Evolutionary conservation across 92 coral and sea anemone species (phyloP).

Genomic region (Actinostola sp.): DNA sequence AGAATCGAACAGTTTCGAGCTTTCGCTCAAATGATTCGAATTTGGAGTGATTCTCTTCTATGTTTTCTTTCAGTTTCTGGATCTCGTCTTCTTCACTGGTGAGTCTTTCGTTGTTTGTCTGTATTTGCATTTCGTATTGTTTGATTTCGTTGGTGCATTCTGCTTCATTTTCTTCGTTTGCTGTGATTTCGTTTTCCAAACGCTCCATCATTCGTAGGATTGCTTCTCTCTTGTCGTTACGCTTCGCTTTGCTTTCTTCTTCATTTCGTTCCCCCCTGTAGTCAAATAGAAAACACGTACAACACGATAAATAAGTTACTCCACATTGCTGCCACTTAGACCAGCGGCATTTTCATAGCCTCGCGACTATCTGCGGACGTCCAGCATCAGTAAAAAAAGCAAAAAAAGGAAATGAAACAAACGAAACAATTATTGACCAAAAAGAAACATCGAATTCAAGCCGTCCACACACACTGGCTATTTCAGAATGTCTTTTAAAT

Average conservation of each 20-base stretch:
- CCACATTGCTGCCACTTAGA: too few relatives aligned
- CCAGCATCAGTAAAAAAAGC: too few relatives aligned
- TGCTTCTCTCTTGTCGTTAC: slow-evolving; percentile 66
- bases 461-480: too few relatives aligned
- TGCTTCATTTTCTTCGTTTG: slow-evolving; percentile 66
- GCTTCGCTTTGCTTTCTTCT: slow-evolving; percentile 32
- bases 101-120: slow-evolving; percentile 58
- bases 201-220: slow-evolving; percentile 85
- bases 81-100: slow-evolving; percentile 65
- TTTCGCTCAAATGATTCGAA: slow-evolving; percentile 69
- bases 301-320: too few relatives aligned
- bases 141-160: slow-evolving; percentile 65
- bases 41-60: slow-evolving; percentile 52
- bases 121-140: slow-evolving; percentile 73
- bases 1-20: slow-evolving; percentile 81
- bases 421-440: too few relatives aligned
- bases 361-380: too few relatives aligned
- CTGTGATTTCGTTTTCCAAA: slow-evolving; percentile 71
- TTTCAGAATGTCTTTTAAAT: too few relatives aligned
- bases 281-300: background rate
- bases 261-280: slow-evolving; percentile 51
- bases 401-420: too few relatives aligned
- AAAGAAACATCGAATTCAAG: too few relatives aligned
- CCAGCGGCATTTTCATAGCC: too few relatives aligned
- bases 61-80: slow-evolving; percentile 57